Evolutionary conservation across 2,888 invertebrate species (phyloP), one percentile per base, ranked within the genome.

Genomic region (Conops quadrifasciatus): DNA sequence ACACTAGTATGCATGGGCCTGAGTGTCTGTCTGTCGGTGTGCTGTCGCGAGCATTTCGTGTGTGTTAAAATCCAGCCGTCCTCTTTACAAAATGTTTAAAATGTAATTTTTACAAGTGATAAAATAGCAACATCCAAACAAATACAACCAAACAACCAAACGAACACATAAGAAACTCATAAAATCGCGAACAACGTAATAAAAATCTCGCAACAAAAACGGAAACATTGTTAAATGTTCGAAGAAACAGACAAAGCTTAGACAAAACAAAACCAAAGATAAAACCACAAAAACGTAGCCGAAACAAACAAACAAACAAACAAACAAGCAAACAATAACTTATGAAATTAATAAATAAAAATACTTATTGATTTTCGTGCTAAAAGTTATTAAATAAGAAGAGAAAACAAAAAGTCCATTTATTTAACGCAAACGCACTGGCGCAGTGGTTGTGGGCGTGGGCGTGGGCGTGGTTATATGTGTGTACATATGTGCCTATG

Each of bases 21-120:
- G 4, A 47, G 45, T 45, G 36, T n/a, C 2, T 67, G 58, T 49
- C 49, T 79, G 74, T 68, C 72, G 73, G 75, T 58, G 58, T 47
- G 36, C 1, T 71, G 53, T 58, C 47, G 45, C 9, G 56, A 72
- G 75, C 62, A 47, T 58, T 36, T 16, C 3, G 24, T 45, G 67
- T 45, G 19, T 62, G 43, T 47, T 62, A 19, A 60, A 47, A 67
- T 47, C 36, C 59, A 67, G 30, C 67, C 67, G 67, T 67, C 59
- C 67, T 67, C 47, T 67, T 59, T 60, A 67, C 59, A 67, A 67
- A 45, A 26, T 67, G 49, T 47, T 47, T 9, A 15, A 66, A 53
- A 53, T 53, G 36, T 53, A 53, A 43, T 66, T 66, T 56, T 66
- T 53, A 53, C 30, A 26, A 51, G 21, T 58, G 24, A 58, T 9